Evolutionary conservation across 2,888 invertebrate genomes (phyloP), one percentile per base, ranked within the genome.

Genomic region (Horisme vitalbata): DNA sequence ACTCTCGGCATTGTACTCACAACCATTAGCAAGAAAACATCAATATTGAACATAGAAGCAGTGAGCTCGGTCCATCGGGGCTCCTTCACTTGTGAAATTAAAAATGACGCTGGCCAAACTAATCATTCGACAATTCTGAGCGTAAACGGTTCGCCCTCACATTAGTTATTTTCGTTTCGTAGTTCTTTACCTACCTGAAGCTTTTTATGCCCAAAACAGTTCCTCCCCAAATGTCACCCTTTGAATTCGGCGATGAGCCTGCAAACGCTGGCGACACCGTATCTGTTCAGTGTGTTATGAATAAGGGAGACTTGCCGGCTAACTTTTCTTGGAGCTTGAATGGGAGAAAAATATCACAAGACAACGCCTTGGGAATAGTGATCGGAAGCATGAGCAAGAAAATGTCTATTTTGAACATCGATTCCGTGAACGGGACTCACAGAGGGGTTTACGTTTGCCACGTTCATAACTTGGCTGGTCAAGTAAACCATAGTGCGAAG

Each of bases 261-360:
- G 92, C 94, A 34, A 94, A 95, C 74, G 93, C 94, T 73, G 94
- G 94, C 41, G 94, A 95, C 70, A 93, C 93, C 76, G 93, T 93
- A 39, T 93, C 94, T 41, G 93, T 94, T 53, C 93, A 93, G 58
- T 95, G 95, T 77, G 93, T 94, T 47, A 93, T 94, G 66, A 91
- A 92, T 65, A 94, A 95, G 74, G 95, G 96, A 44, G 96, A 96
- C 77, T 89, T 94, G 54, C 96, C 96, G 1, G 91, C 96, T 57
- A 92, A 92, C 56, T 92, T 95, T 56, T 91, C 91, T 41, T 95
- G 95, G 95, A 92, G 91, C 41, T 81, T 91, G 54, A 91, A 92
- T 45, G 91, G 91, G 62, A 82, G 71, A 48, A 80, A 75, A 59
- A 91, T 93, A 57, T 74, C 91, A 38, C 79, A 85, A 67, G 87